Evolutionary conservation across 2,888 invertebrate genomes (phyloP), one percentile per base, ranked within the genome.

Genomic region (Eurois occulta): DNA sequence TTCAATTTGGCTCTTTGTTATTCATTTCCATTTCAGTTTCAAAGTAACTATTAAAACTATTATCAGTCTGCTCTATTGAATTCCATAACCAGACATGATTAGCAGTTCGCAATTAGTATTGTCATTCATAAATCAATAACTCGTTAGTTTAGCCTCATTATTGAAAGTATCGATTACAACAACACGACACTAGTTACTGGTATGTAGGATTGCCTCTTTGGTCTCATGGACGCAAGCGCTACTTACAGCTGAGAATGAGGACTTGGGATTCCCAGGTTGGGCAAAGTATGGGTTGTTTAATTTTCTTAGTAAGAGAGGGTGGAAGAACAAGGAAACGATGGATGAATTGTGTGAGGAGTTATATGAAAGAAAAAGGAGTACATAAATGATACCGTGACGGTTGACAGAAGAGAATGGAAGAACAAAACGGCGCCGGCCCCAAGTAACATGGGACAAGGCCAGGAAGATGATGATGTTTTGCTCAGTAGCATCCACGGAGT

Each of bases 51-150:
- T 73, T 66, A 46, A n/a, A 58, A 46, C 41, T 70, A 82, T 72
- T 66, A 43, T 35, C 11, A 43, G 32, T 35, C 24, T 10, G 28
- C 13, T 74, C 38, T n/a, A 69, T 60, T 64, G 58, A 68, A 35
- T 75, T 24, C 32, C 32, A 84, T 77, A 82, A 82, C 55, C 5
- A 65, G 75, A 13, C 80, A 65, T 80, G 84, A 75, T 82, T 72
- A 72, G 60, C 68, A 41, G 41, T 84, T 79, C 38, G 38, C 35
- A 60, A 69, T 72, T 13, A 68, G 72, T 71, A 55, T 80, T 64
- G 80, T 84, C 71, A 80, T 82, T 67, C 38, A 46, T 67, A 38
- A 82, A 73, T 82, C 71, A 72, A 84, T 84, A 67, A 83, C 35
- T 68, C 16, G 21, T 32, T 75, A 82, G 68, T 80, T 72, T 76